A percentile compares a stretch with the other conserved stretches of the same genome.
Conservation (phyloP, 2,888 invertebrate species). For the Cyclophora albipunctata region DNA sequence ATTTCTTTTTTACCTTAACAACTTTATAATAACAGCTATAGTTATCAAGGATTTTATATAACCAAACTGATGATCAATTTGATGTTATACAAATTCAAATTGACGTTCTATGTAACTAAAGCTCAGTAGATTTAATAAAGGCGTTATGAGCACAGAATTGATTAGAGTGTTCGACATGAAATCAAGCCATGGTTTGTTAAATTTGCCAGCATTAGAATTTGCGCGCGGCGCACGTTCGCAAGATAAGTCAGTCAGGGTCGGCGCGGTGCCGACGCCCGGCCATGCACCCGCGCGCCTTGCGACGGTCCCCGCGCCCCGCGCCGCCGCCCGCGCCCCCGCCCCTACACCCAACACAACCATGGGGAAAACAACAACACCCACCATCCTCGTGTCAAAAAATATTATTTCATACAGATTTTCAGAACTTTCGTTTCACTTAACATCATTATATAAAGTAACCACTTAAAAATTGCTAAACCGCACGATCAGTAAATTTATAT, state of each 20-base stretch:
- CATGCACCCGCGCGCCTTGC: slow-evolving; percentile 65
- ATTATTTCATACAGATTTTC: slow-evolving; percentile 28
- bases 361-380: slow-evolving; percentile 52
- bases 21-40: too few species aligned
- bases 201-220: slow-evolving; percentile 70
- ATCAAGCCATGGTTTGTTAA: slow-evolving; percentile 53
- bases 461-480: too few species aligned
- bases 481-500: too few species aligned
- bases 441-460: not conserved
- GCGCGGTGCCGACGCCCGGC: slow-evolving; percentile 72
- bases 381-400: slow-evolving; percentile 37
- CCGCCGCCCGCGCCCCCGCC: slow-evolving; percentile 9
- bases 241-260: slow-evolving; percentile 76
- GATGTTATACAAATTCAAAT: too few species aligned
- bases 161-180: slow-evolving; percentile 14
- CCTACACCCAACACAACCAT: slow-evolving; percentile 32
- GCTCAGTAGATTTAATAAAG: too few species aligned
- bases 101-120: too few species aligned
- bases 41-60: too few species aligned
- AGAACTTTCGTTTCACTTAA: slow-evolving; percentile 24
- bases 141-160: not conserved
- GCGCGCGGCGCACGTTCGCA: slow-evolving; percentile 70
- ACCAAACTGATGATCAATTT: too few species aligned
- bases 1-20: too few species aligned
- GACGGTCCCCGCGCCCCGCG: slow-evolving; percentile 40